phyloP scores from a whole-genome alignment of 2,797 vertebrate genomes.

The Eulemur mongoz region DNA sequence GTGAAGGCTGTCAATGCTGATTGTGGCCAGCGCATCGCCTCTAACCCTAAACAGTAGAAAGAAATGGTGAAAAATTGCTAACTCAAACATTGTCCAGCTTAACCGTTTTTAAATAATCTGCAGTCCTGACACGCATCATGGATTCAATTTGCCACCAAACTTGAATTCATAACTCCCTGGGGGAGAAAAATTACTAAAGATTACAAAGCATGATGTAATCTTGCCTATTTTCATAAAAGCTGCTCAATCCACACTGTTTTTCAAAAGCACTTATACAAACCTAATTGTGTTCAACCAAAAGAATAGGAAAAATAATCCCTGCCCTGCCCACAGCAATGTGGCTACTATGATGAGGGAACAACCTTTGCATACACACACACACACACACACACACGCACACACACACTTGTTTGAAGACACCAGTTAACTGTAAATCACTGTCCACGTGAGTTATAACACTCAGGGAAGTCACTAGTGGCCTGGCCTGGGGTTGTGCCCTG shows the following conservation, averaged over 20 bases:
- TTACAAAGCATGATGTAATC: neutral
- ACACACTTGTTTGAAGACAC: neutral
- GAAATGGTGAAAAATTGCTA: neutral
- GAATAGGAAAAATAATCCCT: neutral
- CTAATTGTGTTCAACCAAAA: neutral
- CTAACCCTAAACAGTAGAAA: neutral
- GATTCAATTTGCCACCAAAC: conserved; percentile 34
- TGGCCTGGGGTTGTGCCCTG: neutral
- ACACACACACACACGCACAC: neutral
- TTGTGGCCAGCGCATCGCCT: neutral
- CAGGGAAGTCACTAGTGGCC: neutral
- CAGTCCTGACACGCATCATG: neutral
- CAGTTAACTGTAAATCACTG: neutral
- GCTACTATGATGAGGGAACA: neutral
- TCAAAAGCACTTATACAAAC: neutral
- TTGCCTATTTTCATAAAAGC: neutral
- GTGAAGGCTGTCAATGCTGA: neutral
- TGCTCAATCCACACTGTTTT: neutral
- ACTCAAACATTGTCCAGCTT: neutral
- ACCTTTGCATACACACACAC: neutral
- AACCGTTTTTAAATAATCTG: neutral
- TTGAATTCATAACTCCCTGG: neutral
- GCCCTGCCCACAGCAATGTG: neutral
- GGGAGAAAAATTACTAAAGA: neutral
- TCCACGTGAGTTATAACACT: neutral